phyloP scores from a whole-genome alignment of 2,113 vertebrate species.

The Eira barbara region DNA sequence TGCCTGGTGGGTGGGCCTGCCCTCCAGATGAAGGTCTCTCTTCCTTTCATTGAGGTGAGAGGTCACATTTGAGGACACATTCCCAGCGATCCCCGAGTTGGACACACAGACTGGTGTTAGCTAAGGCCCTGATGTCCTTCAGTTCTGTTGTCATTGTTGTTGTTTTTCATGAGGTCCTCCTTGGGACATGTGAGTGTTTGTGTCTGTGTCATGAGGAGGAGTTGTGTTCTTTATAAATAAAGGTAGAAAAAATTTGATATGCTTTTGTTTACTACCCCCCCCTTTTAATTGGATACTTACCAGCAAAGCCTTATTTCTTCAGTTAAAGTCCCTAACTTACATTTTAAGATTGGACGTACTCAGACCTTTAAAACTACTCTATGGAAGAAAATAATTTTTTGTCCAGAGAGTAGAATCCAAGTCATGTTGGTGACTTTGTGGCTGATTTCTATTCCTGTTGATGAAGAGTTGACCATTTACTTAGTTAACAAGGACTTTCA shows the following conservation, averaged over 20 bases:
- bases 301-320: not conserved
- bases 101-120: not conserved
- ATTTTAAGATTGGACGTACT: not conserved
- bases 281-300: not conserved
- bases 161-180: not conserved
- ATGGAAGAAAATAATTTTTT: not conserved
- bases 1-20: not conserved
- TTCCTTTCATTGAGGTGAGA: slow-evolving; percentile 53
- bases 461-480: not conserved
- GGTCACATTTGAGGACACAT: not conserved
- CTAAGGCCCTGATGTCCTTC: not conserved
- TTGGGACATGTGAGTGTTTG: not conserved
- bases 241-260: slow-evolving; percentile 15
- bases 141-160: not conserved
- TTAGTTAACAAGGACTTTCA: not conserved
- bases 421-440: not conserved
- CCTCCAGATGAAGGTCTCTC: not conserved
- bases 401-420: not conserved
- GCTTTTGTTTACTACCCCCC: not conserved
- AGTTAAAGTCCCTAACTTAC: not conserved
- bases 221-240: slow-evolving; percentile 74
- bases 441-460: not conserved
- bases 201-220: slow-evolving; percentile 13
- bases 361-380: not conserved
- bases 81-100: not conserved